These are phyloP conservation scores for Eupithecia subumbrata DNA, from an alignment of 2,888 invertebrate genomes.

Conservation along the genomic window DNA sequence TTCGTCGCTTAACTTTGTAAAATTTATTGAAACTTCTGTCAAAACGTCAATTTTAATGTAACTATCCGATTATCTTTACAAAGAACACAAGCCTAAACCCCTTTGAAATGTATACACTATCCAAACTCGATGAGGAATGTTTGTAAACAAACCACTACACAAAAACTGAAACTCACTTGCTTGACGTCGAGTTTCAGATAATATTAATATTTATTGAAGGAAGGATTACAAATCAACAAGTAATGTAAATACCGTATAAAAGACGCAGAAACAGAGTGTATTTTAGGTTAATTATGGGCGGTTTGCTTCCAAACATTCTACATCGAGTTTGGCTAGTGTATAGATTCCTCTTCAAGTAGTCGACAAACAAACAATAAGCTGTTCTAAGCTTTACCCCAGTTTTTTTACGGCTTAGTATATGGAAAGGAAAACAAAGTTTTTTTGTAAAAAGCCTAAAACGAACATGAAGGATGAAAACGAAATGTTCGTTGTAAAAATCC, in stretches of 20 bases:
- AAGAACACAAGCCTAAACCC: background rate
- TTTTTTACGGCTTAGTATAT: background rate
- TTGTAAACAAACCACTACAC: no score
- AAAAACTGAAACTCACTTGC: no score
- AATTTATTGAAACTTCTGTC: background rate
- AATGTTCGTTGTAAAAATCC: background rate
- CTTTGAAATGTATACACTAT: background rate
- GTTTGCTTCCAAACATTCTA: no score
- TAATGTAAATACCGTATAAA: no score
- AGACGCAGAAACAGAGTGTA: no score
- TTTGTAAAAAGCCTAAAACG: background rate
- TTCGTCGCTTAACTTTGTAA: background rate
- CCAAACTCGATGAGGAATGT: no score
- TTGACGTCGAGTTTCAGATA: no score
- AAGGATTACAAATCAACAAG: no score
- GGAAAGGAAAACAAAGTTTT: background rate
- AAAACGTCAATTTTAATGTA: background rate
- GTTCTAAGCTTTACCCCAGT: background rate
- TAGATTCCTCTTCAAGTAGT: background rate
- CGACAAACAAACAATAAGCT: background rate
- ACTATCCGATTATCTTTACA: background rate
- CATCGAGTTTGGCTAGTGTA: no score
- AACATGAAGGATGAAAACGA: background rate
- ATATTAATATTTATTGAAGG: no score
- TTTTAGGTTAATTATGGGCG: no score